Evolutionary conservation across 2,797 vertebrate genomes (phyloP), one percentile per base, ranked within the genome.

Genomic region (Eutrigla gurnardus): DNA sequence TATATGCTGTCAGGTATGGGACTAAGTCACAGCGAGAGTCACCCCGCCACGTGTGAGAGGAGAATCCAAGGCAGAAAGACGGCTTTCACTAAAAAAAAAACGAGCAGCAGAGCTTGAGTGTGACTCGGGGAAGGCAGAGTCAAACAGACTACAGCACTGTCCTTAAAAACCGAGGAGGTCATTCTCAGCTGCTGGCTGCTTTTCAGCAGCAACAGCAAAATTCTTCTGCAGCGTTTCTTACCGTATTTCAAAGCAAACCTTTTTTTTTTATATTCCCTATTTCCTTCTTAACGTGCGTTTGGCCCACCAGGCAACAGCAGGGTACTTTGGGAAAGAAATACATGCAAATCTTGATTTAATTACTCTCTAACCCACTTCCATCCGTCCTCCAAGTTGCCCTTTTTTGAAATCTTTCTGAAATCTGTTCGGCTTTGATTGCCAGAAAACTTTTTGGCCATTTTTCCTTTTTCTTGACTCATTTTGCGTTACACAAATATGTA

Each of bases 311-410:
- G 59, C 83, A 75, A 18, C 75, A 70, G 57, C n/a, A 17, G 62
- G 58, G 49, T 45, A 66, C 72, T 75, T 67, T 76, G 66, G 72
- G 47, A 61, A 71, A 67, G 62, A 69, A 60, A 75, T 67, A 80
- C 59, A 77, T 47, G 80, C 77, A 83, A 66, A 88, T 88, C 85
- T 81, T 87, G 81, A 83, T 85, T 91, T 81, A 80, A 86, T 88
- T 68, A 73, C 71, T 75, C 36, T 42, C 59, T 68, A 70, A 73
- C 55, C 60, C 62, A 61, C 65, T 81, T 70, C 49, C 58, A 72
- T 74, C 70, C 46, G 33, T 75, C 65, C 62, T 72, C 58, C 40
- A 52, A 75, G 37, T 71, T 75, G 67, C 45, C 49, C 25, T 25
- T 25, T 65, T 78, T 43, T 80, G 50, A 85, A 84, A 82, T 84